phyloP scores from a whole-genome alignment of 53 echinoderm and acorn worm genomes.

The Luidia sarsii region DNA sequence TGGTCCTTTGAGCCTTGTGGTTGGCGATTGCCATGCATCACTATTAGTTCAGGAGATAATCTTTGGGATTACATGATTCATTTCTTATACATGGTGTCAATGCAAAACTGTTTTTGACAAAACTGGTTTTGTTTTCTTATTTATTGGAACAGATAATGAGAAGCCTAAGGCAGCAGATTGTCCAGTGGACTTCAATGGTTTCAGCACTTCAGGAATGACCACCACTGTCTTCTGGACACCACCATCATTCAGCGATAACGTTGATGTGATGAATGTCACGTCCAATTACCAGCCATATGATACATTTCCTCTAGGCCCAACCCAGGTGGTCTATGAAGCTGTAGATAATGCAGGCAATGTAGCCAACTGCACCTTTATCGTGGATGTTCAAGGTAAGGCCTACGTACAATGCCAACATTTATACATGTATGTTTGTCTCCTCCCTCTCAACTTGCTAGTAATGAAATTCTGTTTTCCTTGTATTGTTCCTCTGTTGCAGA shows the following conservation, averaged over 20 bases:
- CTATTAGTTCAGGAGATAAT: too few species aligned
- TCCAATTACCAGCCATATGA: slow-evolving; percentile 9
- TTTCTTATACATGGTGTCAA: too few species aligned
- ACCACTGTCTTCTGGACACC: slow-evolving; percentile 44
- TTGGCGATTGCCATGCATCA: too few species aligned
- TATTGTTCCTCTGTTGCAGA: slow-evolving; percentile 21
- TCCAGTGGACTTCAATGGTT: slow-evolving; percentile 10
- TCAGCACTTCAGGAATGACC: background rate
- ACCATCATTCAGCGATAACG: slow-evolving; percentile 55
- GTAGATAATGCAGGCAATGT: slow-evolving; percentile 49
- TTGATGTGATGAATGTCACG: background rate
- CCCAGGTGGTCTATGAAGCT: slow-evolving; percentile 38
- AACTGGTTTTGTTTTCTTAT: too few species aligned
- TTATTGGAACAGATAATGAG: too few species aligned
- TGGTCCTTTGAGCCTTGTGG: too few species aligned
- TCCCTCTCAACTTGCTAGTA: too few species aligned
- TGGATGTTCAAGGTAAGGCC: slow-evolving; percentile 34
- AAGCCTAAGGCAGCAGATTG: too few species aligned
- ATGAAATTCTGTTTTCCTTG: too few species aligned
- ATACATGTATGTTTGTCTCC: too few species aligned
- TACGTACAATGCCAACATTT: background rate
- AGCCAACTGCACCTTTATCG: slow-evolving; percentile 26
- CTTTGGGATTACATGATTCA: too few species aligned
- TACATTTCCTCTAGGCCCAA: slow-evolving; percentile 13
- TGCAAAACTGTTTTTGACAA: too few species aligned